Evolutionary conservation across 2,888 invertebrate genomes (phyloP), one percentile per base, ranked within the genome.

Genomic region (Orchestes rusci): DNA sequence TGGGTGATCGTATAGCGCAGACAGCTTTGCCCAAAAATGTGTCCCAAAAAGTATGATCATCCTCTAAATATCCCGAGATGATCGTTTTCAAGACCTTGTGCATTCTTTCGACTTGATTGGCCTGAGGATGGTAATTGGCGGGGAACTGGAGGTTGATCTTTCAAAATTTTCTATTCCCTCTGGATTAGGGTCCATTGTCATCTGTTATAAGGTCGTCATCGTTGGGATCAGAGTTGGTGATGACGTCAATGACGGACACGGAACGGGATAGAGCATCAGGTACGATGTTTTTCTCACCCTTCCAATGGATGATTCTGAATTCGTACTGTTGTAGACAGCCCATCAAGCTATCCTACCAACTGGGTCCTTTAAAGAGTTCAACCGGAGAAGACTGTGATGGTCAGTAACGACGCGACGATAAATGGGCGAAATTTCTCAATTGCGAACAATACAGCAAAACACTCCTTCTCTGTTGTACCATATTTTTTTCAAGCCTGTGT

Each of bases 201-300:
- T n/a, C n/a, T n/a, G n/a, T n/a, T n/a, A n/a, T n/a, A n/a, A n/a
- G 10, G 10, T 7, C 23, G 23, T 5, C 5, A 23, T 10, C 10
- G 10, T 7, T 23, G 5, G 23, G 23, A 23, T 23, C 23, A 23
- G 10, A 7, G 23, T 5, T 23, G 23, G 10, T 10, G 23, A 23
- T 28, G 29, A 16, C 3, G n/a, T 27, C 28, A 3, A 39, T 12
- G 3, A 15, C 3, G 15, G 23, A 47, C 39, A 53, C 44, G 0
- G 50, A 18, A 10, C 50, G 48, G 10, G 50, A 54, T 10, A 54
- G 35, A 10, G 50, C 33, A 33, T 56, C 53, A 7, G 53, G 52
- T 28, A 54, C 51, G 1, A 56, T 29, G 37, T 52, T 50, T 2
- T 53, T 48, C 28, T 51, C 49, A 1, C 50, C 53, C 29, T 51